phyloP scores from a whole-genome alignment of 2,797 vertebrate genomes.

The Oreonectes daqikongensis region DNA sequence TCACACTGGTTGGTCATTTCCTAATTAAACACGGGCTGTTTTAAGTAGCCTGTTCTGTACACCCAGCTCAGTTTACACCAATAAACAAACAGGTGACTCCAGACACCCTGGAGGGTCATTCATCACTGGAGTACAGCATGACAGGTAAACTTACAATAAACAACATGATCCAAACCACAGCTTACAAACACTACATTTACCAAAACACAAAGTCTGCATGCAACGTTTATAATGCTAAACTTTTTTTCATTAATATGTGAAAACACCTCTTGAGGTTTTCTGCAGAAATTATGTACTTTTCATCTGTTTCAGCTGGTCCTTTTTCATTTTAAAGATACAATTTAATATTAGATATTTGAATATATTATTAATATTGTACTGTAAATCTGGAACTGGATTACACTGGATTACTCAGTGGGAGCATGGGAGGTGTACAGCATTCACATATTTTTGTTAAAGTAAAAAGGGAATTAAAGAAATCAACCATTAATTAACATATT shows the following conservation, averaged over 20 bases:
- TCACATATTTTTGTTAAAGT: too few species aligned
- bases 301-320: too few species aligned
- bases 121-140: constrained; percentile 17
- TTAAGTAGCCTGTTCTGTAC: constrained; percentile 50
- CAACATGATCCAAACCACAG: constrained; percentile 32
- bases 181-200: constrained; percentile 1
- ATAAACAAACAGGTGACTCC: constrained; percentile 47
- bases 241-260: not conserved
- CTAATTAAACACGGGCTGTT: constrained; percentile 70
- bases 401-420: too few species aligned
- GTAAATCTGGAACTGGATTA: too few species aligned
- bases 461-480: too few species aligned
- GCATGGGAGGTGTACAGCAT: too few species aligned
- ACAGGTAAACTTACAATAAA: constrained; percentile 21
- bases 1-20: constrained; percentile 65
- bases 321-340: too few species aligned
- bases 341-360: too few species aligned
- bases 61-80: constrained; percentile 20
- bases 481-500: too few species aligned
- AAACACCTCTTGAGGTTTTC: not conserved
- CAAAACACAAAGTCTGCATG: not conserved
- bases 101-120: constrained; percentile 37
- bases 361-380: too few species aligned
- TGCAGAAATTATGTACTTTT: not conserved
- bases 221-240: not conserved